Percentiles rank a stretch among this genome's conserved stretches.
These are phyloP conservation scores for Microctenopoma lineatum DNA, from an alignment of 2,797 vertebrate species.

Conservation along the genomic window DNA sequence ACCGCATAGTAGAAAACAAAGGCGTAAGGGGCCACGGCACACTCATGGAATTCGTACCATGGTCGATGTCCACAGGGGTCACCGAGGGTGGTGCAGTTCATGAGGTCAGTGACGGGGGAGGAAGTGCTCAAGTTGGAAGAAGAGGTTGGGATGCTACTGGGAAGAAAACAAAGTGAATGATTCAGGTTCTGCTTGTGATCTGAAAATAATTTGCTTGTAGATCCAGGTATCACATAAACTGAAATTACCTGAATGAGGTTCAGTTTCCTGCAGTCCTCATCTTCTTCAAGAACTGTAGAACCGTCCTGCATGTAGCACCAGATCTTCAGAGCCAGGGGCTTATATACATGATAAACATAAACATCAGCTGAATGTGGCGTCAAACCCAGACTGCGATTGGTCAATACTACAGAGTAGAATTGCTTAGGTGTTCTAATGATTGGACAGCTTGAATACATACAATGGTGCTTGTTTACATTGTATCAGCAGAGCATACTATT, in stretches of 20 bases:
- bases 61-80: conserved; percentile 16
- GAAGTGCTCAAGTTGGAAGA: neutral
- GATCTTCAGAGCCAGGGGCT: conserved; percentile 4
- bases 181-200: neutral
- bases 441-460: conserved; percentile 21
- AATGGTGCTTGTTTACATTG: neutral
- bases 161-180: neutral
- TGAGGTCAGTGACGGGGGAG: neutral
- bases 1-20: conserved; percentile 79
- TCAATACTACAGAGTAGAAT: neutral
- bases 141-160: neutral
- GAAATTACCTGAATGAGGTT: conserved; percentile 33
- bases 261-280: neutral
- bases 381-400: conserved; percentile 31
- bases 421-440: conserved; percentile 7
- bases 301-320: conserved; percentile 18
- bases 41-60: conserved; percentile 76
- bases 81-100: conserved; percentile 31
- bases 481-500: neutral
- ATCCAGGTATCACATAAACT: neutral
- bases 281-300: neutral
- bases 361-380: neutral
- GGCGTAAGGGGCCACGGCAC: conserved; percentile 67
- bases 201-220: neutral
- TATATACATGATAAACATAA: conserved; percentile 19